These are phyloP conservation scores for Microtus oregoni DNA, from an alignment of 2,113 vertebrate genomes.

Conservation along the genomic window DNA sequence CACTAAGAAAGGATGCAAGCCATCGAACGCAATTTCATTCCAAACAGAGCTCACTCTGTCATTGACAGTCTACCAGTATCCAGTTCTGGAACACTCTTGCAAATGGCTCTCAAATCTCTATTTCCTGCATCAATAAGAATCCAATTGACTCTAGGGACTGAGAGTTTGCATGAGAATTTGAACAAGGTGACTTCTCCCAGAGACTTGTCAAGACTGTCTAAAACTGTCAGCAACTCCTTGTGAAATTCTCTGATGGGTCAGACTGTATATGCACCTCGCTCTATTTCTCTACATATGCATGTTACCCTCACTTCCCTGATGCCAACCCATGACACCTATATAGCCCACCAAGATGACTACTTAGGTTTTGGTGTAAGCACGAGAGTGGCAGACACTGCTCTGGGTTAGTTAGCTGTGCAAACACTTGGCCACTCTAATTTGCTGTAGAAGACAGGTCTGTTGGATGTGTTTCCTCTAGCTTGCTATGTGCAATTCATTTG, in stretches of 20 bases:
- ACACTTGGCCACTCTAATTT: background rate
- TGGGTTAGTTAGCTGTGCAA: background rate
- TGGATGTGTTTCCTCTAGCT: background rate
- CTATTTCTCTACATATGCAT: background rate
- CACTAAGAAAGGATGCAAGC: background rate
- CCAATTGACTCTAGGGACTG: background rate
- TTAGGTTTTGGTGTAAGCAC: background rate
- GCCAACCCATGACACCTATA: background rate
- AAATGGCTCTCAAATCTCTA: background rate
- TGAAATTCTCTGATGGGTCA: background rate
- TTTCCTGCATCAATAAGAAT: background rate
- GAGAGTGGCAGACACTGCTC: background rate
- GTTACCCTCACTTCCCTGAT: background rate
- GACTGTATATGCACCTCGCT: background rate
- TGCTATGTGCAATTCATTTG: background rate
- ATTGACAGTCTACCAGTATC: background rate
- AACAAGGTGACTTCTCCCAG: constrained; percentile 10
- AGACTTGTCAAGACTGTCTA: background rate
- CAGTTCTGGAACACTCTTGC: background rate
- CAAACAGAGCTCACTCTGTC: background rate
- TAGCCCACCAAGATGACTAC: background rate
- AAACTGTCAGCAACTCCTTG: background rate
- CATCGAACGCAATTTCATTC: background rate
- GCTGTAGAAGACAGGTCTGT: background rate
- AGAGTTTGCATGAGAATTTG: background rate